These are phyloP conservation scores for Ornithoptera alexandrae DNA, from an alignment of 2,888 invertebrate species.

Conservation along the genomic window DNA sequence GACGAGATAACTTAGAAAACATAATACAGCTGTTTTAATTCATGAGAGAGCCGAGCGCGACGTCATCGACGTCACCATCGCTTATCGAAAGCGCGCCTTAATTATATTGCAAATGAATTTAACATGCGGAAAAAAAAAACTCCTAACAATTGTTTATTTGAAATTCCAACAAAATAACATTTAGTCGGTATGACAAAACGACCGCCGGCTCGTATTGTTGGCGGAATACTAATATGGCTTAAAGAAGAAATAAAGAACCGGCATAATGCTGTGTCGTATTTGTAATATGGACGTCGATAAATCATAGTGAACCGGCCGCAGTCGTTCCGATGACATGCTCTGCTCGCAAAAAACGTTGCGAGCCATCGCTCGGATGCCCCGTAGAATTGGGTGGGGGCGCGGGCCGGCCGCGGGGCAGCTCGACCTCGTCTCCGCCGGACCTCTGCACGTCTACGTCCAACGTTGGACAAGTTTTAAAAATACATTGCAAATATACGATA, in stretches of 20 bases:
- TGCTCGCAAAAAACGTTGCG: conserved; percentile 77
- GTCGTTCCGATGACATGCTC: conserved; percentile 79
- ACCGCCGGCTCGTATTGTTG: conserved; percentile 72
- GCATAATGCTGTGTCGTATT: conserved; percentile 78
- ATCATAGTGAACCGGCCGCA: conserved; percentile 78
- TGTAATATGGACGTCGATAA: conserved; percentile 79
- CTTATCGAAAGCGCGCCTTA: conserved; percentile 69
- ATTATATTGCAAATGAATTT: conserved; percentile 65
- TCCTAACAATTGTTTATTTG: conserved; percentile 70
- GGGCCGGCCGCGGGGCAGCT: conserved; percentile 56
- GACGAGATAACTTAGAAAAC: conserved; percentile 45
- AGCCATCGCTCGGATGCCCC: conserved; percentile 74
- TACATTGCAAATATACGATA: too few relatives aligned
- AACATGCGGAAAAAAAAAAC: conserved; percentile 44
- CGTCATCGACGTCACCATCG: conserved; percentile 54
- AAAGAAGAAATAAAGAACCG: conserved; percentile 79
- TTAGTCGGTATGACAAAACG: conserved; percentile 79
- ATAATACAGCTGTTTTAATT: conserved; percentile 64
- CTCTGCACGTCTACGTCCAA: too few relatives aligned
- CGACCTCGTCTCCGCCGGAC: too few relatives aligned
- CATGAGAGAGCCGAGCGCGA: conserved; percentile 66
- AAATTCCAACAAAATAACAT: conserved; percentile 79
- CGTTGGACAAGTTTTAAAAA: too few relatives aligned
- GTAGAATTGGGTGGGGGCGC: conserved; percentile 74
- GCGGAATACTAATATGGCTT: conserved; percentile 78